Conservation (phyloP, 2,797 vertebrate genomes). For the Scomberomorus guttatus region DNA sequence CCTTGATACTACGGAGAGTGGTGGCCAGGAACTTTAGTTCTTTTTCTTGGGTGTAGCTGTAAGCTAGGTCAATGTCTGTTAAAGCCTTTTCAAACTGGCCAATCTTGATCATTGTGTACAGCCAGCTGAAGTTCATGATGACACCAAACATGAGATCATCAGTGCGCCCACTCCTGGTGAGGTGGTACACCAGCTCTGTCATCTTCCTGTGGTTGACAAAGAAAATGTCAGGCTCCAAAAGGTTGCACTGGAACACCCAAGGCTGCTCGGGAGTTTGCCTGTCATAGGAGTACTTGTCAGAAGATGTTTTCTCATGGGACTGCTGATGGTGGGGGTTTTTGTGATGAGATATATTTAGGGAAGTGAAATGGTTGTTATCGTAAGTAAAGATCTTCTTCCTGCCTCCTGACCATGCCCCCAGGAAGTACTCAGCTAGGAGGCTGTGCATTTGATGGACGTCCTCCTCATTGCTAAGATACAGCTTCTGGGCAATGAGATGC, state of each 20-base stretch:
- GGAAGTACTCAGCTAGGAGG: slow-evolving; percentile 96
- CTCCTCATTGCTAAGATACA: slow-evolving; percentile 94
- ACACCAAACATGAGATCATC: slow-evolving; percentile 97
- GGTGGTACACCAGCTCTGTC: slow-evolving; percentile 95
- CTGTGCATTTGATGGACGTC: slow-evolving; percentile 97
- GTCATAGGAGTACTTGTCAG: slow-evolving; percentile 95
- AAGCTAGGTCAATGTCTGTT: slow-evolving; percentile 94
- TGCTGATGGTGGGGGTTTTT: slow-evolving; percentile 90
- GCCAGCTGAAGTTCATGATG: slow-evolving; percentile 99
- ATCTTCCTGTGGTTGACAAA: slow-evolving; percentile 99
- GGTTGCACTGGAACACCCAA: slow-evolving; percentile 99
- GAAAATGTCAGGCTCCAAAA: slow-evolving; percentile 97
- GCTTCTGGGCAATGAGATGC: slow-evolving; percentile 98
- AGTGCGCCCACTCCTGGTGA: slow-evolving; percentile 94
- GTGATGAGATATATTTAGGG: slow-evolving; percentile 89
- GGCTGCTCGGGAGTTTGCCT: slow-evolving; percentile 97
- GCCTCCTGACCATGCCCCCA: slow-evolving; percentile 98
- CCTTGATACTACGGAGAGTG: slow-evolving; percentile 94
- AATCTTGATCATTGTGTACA: slow-evolving; percentile 99
- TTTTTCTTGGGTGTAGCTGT: slow-evolving; percentile 96
- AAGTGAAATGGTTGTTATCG: slow-evolving; percentile 91
- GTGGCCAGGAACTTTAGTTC: slow-evolving; percentile 96
- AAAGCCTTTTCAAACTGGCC: slow-evolving; percentile 97
- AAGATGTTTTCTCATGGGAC: slow-evolving; percentile 89
- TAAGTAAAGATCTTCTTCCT: slow-evolving; percentile 95